Base-by-base conservation (phyloP, 2,888 invertebrate genomes). In the Tetragonisca angustula region DNA sequence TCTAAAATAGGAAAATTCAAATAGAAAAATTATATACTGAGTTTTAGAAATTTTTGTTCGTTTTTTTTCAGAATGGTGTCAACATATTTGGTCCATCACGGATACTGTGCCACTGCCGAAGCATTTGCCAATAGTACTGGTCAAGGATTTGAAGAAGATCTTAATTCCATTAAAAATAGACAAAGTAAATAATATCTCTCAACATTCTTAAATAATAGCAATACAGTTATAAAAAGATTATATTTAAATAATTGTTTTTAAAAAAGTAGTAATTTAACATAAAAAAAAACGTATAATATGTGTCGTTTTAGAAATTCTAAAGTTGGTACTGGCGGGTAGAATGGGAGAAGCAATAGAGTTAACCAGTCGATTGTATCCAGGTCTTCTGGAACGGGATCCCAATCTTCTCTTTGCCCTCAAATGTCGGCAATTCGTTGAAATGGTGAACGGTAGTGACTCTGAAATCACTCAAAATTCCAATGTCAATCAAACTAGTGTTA, bases 341-440 rank as follows among this genome's bases (percentile, higher is more conserved):
- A 98, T 99, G 96, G 98, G 99, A 76, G 99, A 99, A 95, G 99
- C 99, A 86, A 98, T 99, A 93, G 98, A 98, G 93, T 95, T 97
- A 90, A 98, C 99, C 82, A 97, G 97, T 94, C 96, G 97, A 91
- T 95, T 98, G 89, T 99, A 98, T 95, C 99, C 99, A 5, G 98
- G 97, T n/a, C 96, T 99, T 85, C 95, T 99, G 93, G 98, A 99
- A 94, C 96, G 97, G 80, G 98, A 99, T 95, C 97, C 96, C 91
- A 98, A 98, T 95, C 96, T 99, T 91, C 96, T 98, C 94, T 99
- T 99, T 95, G 97, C 98, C 96, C 96, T 99, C 93, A 99, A 99
- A 95, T 99, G 99, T 94, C 97, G 99, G 86, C 99, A 99, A 95
- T 99, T 99, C 95, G 98, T 99, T 61, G 99, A 99, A 95, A 99